Evolutionary conservation across 2,113 vertebrate genomes (phyloP).

Genomic region (Alces alces): DNA sequence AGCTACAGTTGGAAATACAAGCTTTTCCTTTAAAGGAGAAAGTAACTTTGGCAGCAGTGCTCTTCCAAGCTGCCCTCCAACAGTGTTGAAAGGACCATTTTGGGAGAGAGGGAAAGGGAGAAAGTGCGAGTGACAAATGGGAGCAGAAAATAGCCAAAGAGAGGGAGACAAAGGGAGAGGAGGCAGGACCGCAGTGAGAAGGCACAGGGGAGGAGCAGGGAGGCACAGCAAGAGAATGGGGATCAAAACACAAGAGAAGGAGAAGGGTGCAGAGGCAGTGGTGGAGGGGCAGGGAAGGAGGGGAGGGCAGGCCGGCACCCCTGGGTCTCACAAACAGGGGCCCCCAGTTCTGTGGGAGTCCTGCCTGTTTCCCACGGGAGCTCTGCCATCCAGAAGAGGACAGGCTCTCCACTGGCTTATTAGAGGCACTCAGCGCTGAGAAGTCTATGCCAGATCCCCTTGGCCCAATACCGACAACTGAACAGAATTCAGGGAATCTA

Average conservation of each 20-base stretch:
- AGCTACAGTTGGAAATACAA: not conserved
- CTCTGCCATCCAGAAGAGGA: not conserved
- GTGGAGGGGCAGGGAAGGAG: fast-evolving
- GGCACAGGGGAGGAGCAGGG: not conserved
- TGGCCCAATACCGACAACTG: not conserved
- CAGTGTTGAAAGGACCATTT: not conserved
- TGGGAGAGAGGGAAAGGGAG: not conserved
- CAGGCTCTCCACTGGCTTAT: not conserved
- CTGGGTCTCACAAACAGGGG: fast-evolving
- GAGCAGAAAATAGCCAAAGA: not conserved
- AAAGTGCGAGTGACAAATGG: not conserved
- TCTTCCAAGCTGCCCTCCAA: not conserved
- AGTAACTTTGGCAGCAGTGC: not conserved
- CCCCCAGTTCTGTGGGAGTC: not conserved
- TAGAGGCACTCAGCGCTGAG: not conserved
- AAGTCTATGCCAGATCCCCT: not conserved
- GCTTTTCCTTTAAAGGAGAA: constrained; percentile 22
- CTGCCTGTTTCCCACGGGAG: not conserved
- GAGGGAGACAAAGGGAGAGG: not conserved
- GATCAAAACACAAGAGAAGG: not conserved
- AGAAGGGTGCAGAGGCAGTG: not conserved
- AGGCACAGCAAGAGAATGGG: not conserved
- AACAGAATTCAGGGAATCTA: not conserved
- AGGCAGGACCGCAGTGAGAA: not conserved
- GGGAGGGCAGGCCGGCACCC: fast-evolving